Evolutionary conservation across 2,888 invertebrate genomes (phyloP).

Genomic region (Acholoe squamosa): DNA sequence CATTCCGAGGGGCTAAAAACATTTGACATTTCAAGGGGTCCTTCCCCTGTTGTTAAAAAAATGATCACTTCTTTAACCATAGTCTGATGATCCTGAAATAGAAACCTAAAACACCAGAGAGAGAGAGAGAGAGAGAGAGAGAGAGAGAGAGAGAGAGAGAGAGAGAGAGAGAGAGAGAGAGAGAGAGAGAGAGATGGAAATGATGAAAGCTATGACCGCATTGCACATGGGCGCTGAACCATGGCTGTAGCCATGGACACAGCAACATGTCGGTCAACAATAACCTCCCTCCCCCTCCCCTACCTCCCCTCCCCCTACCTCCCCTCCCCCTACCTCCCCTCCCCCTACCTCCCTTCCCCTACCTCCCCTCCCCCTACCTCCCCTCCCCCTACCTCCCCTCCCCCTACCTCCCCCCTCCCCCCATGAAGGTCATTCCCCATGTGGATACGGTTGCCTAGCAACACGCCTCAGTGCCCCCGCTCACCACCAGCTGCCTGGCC

Average conservation of each 20-base stretch:
- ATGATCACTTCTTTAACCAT: too few relatives aligned
- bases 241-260: not conserved
- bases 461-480: not conserved
- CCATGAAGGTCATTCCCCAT: not conserved
- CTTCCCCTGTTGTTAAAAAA: too few relatives aligned
- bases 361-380: not conserved
- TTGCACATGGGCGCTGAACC: not conserved
- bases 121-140: too few relatives aligned
- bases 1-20: too few relatives aligned
- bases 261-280: constrained; percentile 4
- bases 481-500: constrained; percentile 33
- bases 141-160: too few relatives aligned
- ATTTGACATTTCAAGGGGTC: too few relatives aligned
- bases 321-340: not conserved
- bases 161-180: too few relatives aligned
- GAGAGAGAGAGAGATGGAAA: too few relatives aligned
- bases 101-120: too few relatives aligned
- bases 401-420: too few relatives aligned
- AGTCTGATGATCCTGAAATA: too few relatives aligned
- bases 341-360: not conserved
- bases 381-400: too few relatives aligned
- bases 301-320: not conserved
- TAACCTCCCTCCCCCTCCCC: not conserved
- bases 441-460: constrained; percentile 50
- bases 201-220: not conserved